Base-by-base conservation (phyloP, 2,797 vertebrate genomes). In the Sebastes aleutianus region DNA sequence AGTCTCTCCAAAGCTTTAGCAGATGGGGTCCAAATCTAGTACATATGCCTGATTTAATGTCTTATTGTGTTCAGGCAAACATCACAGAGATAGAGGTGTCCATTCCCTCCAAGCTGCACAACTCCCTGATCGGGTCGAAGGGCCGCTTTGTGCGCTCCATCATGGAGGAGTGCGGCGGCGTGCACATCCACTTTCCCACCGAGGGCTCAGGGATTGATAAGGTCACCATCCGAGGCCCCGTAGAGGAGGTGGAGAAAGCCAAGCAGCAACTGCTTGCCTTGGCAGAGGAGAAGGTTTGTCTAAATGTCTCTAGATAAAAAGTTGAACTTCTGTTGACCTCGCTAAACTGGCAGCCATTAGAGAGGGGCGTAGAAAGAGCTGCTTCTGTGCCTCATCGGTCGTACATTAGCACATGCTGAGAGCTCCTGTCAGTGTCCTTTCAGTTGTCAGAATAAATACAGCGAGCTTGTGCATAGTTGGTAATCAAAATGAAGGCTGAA, bases 161-260 rank as follows among this genome's bases (percentile, higher is more conserved):
- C 93, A 99, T 99, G 99, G 99, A 99, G 90, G 98, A 99, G 88
- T 99, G 98, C 5, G 98, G 98, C 0, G 99, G 99, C 0, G 98
- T 99, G 65, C 99, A 99, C 93, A 99, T 99, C 89, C 98, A 99
- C 92, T 99, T 99, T 77, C 99, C 98, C 34, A 97, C 97, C 0
- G 99, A 99, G 89, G 98, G 99, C 80, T 99, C 99, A 0, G 98
- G 99, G 34, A 98, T 98, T 8, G 98, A 99, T 89, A 98, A 98
- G 0, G 98, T 99, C 77, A 98, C 97, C 89, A 99, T 99, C 93
- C 96, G 99, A 70, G 98, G 99, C 36, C 97, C 98, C 0, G 93
- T 95, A 11, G 97, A 98, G 31, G 99, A 99, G 70, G 99, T 99
- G 76, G 98, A 99, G 85, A 99, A 98, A 84, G 99, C 99, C 72